A percentile compares a stretch with the other conserved stretches of the same genome.
phyloP scores from a whole-genome alignment of 2,888 invertebrate genomes.

The Aproaerema taeniolella region DNA sequence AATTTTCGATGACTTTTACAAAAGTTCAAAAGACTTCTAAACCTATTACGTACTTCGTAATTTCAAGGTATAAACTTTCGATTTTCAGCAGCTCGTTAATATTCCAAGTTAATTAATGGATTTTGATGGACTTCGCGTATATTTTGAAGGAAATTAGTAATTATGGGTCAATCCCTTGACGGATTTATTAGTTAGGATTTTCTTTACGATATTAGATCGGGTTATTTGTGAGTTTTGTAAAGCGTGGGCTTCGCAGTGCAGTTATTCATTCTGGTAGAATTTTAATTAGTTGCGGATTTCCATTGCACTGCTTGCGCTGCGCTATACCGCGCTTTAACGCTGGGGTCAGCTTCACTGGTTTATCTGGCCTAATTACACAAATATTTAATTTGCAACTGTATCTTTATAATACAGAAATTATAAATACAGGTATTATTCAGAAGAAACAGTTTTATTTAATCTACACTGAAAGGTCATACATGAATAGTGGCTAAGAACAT shows the following conservation, averaged over 20 bases:
- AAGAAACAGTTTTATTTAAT: no score
- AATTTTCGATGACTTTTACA: slow-evolving; percentile 56
- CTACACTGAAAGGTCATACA: no score
- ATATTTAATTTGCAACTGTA: no score
- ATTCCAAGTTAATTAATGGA: slow-evolving; percentile 70
- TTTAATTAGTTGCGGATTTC: slow-evolving; percentile 69
- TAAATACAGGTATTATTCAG: no score
- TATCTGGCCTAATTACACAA: slow-evolving; percentile 28
- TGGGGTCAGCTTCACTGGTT: slow-evolving; percentile 33
- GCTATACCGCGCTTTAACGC: background rate
- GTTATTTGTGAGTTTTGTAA: no score
- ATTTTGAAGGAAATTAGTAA: slow-evolving; percentile 51
- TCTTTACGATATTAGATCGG: no score
- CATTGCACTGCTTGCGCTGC: slow-evolving; percentile 37
- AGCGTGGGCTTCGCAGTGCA: slow-evolving; percentile 44
- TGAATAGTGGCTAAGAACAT: no score
- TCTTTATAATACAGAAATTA: no score
- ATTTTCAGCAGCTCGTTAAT: slow-evolving; percentile 64
- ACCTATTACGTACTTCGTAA: slow-evolving; percentile 67
- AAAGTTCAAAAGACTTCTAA: slow-evolving; percentile 63
- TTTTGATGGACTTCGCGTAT: slow-evolving; percentile 61
- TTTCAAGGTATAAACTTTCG: slow-evolving; percentile 65
- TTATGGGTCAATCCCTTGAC: slow-evolving; percentile 43
- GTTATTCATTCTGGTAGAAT: slow-evolving; percentile 64
- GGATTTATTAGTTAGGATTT: no score